Conservation (phyloP, 2,797 vertebrate genomes). For the Bovichtus variegatus region DNA sequence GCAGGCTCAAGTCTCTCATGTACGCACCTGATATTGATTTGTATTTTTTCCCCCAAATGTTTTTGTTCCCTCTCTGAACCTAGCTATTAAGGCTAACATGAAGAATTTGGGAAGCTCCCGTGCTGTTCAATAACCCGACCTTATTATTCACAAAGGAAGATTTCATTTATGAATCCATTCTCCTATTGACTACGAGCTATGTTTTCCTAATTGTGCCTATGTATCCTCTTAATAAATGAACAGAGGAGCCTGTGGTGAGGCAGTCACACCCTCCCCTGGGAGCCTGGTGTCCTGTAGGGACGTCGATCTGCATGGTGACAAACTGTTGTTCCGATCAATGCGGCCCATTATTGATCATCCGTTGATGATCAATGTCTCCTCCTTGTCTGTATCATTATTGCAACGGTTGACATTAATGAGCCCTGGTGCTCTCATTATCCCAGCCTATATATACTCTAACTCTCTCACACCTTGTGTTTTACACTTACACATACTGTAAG, state of each 20-base stretch:
- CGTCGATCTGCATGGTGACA: conserved; percentile 63
- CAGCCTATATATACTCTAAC: conserved; percentile 43
- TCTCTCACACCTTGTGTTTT: conserved; percentile 24
- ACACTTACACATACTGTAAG: conserved; percentile 11
- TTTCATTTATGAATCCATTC: conserved; percentile 75
- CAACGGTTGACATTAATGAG: conserved; percentile 73
- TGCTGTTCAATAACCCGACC: conserved; percentile 54
- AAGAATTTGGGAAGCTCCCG: conserved; percentile 31
- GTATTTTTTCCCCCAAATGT: conserved; percentile 9
- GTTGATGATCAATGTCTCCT: conserved; percentile 77
- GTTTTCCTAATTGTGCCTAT: conserved; percentile 74
- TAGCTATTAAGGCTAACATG: conserved; percentile 30
- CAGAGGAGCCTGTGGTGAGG: conserved; percentile 49
- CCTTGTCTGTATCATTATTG: conserved; percentile 67
- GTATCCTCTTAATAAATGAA: conserved; percentile 73
- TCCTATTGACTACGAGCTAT: conserved; percentile 74
- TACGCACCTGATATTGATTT: conserved; percentile 8
- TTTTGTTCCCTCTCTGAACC: conserved; percentile 8
- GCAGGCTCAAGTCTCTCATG: background rate
- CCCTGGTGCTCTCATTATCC: conserved; percentile 44
- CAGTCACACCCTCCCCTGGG: conserved; percentile 56
- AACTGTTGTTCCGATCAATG: conserved; percentile 74
- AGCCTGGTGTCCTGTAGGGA: conserved; percentile 53
- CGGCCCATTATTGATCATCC: conserved; percentile 71
- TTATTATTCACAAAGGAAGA: conserved; percentile 73